Conservation (phyloP, 1,140 invertebrate species). For the Aphelinus certus region DNA sequence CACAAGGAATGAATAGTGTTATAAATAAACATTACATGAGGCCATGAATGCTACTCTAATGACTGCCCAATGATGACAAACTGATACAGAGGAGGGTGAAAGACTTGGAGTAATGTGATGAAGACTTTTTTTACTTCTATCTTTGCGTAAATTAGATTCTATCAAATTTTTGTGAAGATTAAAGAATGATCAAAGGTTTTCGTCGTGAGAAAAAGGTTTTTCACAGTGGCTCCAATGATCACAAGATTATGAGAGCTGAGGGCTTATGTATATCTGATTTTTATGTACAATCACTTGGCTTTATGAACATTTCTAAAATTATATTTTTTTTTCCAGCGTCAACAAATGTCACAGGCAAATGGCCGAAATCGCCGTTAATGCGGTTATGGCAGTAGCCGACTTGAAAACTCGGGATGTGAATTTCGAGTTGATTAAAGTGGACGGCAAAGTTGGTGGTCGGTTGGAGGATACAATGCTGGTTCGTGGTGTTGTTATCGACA, state of each 20-base stretch:
- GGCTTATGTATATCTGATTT: slow-evolving; percentile 33
- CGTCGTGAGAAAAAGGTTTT: slow-evolving; percentile 36
- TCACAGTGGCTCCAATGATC: slow-evolving; percentile 58
- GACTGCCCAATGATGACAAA: slow-evolving; percentile 35
- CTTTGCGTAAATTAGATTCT: neutral
- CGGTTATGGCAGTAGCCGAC: slow-evolving; percentile 93
- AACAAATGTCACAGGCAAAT: slow-evolving; percentile 94
- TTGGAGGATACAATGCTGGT: slow-evolving; percentile 98
- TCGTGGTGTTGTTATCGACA: slow-evolving; percentile 97
- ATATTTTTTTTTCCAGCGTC: slow-evolving; percentile 64
- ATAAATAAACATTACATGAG: neutral
- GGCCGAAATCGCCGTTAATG: slow-evolving; percentile 99
- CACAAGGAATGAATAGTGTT: neutral
- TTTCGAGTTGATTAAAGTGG: slow-evolving; percentile 99
- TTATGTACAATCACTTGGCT: slow-evolving; percentile 15
- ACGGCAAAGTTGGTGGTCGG: slow-evolving; percentile 96
- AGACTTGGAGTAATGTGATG: slow-evolving; percentile 23
- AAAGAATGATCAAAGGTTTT: slow-evolving; percentile 13
- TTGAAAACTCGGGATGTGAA: slow-evolving; percentile 95
- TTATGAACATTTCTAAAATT: neutral
- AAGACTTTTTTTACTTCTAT: slow-evolving; percentile 23
- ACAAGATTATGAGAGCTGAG: slow-evolving; percentile 65
- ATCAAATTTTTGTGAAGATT: slow-evolving; percentile 1
- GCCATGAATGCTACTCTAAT: too few species aligned
- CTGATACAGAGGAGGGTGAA: slow-evolving; percentile 24